Conservation (phyloP, 2,113 vertebrate genomes). For the Nibea coibor region DNA sequence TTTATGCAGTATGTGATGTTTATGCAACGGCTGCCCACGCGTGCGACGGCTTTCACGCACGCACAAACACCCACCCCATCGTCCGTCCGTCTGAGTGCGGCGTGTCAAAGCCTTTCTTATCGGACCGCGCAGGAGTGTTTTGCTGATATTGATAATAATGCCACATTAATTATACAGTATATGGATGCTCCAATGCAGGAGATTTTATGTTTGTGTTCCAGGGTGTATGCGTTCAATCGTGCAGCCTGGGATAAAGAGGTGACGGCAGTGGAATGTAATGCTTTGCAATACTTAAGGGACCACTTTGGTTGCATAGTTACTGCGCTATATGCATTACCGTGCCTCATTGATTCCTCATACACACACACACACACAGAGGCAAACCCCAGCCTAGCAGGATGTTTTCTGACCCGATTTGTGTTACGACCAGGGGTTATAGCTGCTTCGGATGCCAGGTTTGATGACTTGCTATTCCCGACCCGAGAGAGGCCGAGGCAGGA, state of each 20-base stretch:
- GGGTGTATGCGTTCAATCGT: constrained; percentile 22
- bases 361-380: constrained; percentile 34
- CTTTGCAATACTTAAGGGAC: constrained; percentile 22
- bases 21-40: constrained; percentile 74
- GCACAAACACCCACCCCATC: constrained; percentile 61
- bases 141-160: constrained; percentile 42
- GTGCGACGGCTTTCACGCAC: constrained; percentile 49
- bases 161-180: constrained; percentile 22
- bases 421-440: constrained; percentile 32
- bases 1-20: constrained; percentile 76
- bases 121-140: neutral
- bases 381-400: constrained; percentile 31
- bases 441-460: constrained; percentile 64
- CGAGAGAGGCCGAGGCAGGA: constrained; percentile 63
- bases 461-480: constrained; percentile 76
- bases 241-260: constrained; percentile 8
- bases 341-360: constrained; percentile 15
- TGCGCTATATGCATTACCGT: constrained; percentile 31
- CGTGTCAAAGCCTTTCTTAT: constrained; percentile 24
- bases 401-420: constrained; percentile 51
- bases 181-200: constrained; percentile 27
- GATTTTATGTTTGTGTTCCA: constrained; percentile 11
- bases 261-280: constrained; percentile 24
- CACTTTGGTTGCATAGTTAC: constrained; percentile 50
- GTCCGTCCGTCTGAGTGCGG: constrained; percentile 34